Conservation (phyloP, 2,888 invertebrate genomes). For the Coelopa pilipes region DNA sequence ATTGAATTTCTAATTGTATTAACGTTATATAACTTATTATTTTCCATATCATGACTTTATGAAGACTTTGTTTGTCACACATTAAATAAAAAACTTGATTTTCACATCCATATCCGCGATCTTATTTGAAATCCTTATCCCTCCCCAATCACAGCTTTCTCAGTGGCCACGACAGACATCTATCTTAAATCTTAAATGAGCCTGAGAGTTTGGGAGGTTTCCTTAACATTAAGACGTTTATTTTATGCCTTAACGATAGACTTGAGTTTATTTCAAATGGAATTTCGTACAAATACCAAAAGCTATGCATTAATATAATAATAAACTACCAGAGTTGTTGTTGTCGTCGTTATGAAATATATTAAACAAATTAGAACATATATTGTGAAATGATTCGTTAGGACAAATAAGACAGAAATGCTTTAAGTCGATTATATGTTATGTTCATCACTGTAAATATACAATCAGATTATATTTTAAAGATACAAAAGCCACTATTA, state of each 20-base stretch:
- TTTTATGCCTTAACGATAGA: not conserved
- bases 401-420: slow-evolving; percentile 10
- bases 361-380: not conserved
- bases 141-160: no score
- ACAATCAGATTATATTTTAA: slow-evolving; percentile 2
- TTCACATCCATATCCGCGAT: not conserved
- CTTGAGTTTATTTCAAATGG: not conserved
- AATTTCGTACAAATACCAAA: no score
- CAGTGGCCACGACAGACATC: no score
- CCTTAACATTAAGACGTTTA: not conserved
- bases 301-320: no score
- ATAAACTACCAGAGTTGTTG: not conserved
- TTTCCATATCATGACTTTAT: no score
- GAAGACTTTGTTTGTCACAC: no score
- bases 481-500: not conserved
- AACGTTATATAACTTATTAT: no score
- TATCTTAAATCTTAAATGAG: no score
- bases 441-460: slow-evolving; percentile 14
- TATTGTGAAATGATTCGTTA: no score
- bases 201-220: not conserved
- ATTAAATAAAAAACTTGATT: no score
- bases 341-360: not conserved
- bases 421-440: slow-evolving; percentile 17
- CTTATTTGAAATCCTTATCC: not conserved
- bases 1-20: no score